Base-by-base conservation (phyloP, 2,113 vertebrate species). In the Mola mola region DNA sequence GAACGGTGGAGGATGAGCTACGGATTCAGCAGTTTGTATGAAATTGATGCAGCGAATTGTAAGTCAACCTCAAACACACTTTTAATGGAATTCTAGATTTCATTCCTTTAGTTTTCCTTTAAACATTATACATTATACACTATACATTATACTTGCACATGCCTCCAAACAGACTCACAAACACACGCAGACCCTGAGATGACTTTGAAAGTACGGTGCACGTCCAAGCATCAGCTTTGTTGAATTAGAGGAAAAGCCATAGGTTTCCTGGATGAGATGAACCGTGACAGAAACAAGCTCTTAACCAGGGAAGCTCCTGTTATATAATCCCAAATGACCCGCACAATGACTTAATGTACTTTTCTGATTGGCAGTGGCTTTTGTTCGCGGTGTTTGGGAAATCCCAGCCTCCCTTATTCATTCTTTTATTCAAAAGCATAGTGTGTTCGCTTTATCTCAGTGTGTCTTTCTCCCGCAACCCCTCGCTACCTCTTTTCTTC, bases 351-450 rank as follows among this genome's bases (percentile, higher is more conserved):
- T 29, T 53, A 57, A 59, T 78, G 48, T 9, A 33, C 41, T 56
- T 34, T 24, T 55, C 17, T 62, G 49, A 73, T 61, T 52, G 50
- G 34, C 2, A 15, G 52, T 12, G 1, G 41, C 46, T 36, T 62
- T 4, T 19, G 13, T 38, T 65, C 29, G 3, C 47, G 0, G 19
- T 47, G 1, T 51, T 67, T 15, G 11, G 31, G 28, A 37, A 60
- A 66, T 64, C 55, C 47, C 61, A 33, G 2, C 8, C 20, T 60
- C 57, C 57, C 43, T 12, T 17, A 12, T 28, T 53, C 8, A 0
- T 40, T 57, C 17, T 60, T 72, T 78, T 72, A 72, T 78, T 85
- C 13, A 70, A 69, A 40, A 51, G 40, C 16, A 12, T 9, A 0
- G 22, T 15, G 16, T 17, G 40, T 65, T 76, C 48, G 46, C 29